Evolutionary conservation across 1,140 invertebrate genomes (phyloP), one percentile per base, ranked within the genome.

Genomic region (Meloidogyne floridensis): DNA sequence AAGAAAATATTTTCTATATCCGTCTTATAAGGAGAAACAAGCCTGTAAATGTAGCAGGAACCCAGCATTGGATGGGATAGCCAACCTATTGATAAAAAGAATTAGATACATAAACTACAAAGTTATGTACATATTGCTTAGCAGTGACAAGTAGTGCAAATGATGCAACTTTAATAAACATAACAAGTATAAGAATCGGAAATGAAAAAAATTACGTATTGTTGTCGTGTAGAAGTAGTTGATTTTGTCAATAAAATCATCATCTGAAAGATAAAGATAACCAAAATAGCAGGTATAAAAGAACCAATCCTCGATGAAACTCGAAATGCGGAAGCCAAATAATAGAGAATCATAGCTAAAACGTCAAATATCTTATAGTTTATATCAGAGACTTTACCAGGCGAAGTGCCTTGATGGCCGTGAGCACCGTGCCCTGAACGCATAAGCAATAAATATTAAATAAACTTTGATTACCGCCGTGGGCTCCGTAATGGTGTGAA

Each of bases 141-240:
- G 88, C 88, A 42, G 89, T 90, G 11, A 89, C 88, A 10, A 89
- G 84, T 13, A 89, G 82, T 70, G 88, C 88, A 77, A 89, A 89
- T 9, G 88, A 89, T 13, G 89, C 89, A 47, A 89, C 88, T 89
- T n/a, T 11, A 82, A 83, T 72, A 53, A 69, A 18, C 3, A 84
- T 78, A 20, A 10, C 8, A 54, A 32, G 32, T 32, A 32, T 32
- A 47, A 20, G 5, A 6, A 83, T 84, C 15, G 0, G 0, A 18
- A 80, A 51, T 51, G 42, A 3, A 15, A 13, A 51, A 75, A 88
- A 81, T 85, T 81, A 89, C 88, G 80, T 53, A 89, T 89, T 51
- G 88, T 89, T 43, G 88, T 89, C n/a, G 88, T 89, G 53, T 89
- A 89, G 72, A 90, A 89, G 77, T 89, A 89, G 80, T 90, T 89